phyloP scores from a whole-genome alignment of 2,797 vertebrate genomes.

The Sardinella longiceps region DNA sequence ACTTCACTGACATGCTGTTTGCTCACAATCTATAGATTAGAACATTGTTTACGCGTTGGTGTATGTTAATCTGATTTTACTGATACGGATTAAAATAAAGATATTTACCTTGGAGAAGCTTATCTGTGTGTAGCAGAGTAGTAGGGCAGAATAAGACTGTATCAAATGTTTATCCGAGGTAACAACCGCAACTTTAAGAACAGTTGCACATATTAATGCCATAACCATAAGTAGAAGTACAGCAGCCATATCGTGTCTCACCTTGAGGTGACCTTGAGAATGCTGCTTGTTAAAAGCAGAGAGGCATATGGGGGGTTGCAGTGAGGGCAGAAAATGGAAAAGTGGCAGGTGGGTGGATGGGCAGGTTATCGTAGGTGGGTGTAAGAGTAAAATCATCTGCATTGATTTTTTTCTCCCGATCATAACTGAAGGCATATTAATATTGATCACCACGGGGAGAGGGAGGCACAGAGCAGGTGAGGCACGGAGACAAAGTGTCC shows the following conservation, averaged over 20 bases:
- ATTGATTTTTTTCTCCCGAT: conserved; percentile 71
- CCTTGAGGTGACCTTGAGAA: neutral
- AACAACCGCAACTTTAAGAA: neutral
- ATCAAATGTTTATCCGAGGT: neutral
- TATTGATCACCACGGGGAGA: conserved; percentile 65
- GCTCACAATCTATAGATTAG: neutral
- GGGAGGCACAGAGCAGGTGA: conserved; percentile 47
- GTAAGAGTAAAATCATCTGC: neutral
- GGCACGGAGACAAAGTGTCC: conserved; percentile 22
- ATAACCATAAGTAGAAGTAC: neutral
- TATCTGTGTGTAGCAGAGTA: neutral
- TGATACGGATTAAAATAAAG: neutral
- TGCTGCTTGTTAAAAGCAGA: neutral
- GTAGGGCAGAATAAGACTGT: neutral
- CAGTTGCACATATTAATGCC: neutral
- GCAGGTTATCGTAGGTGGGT: neutral
- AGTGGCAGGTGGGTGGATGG: neutral
- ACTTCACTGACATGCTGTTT: neutral
- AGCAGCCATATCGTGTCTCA: neutral
- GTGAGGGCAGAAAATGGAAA: neutral
- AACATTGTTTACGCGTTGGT: neutral
- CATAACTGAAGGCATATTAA: conserved; percentile 72
- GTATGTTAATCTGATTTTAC: neutral
- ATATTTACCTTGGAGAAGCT: neutral
- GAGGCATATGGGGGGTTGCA: neutral